phyloP scores from a whole-genome alignment of 2,888 invertebrate genomes.

The Caenorhabditis doughertyi region DNA sequence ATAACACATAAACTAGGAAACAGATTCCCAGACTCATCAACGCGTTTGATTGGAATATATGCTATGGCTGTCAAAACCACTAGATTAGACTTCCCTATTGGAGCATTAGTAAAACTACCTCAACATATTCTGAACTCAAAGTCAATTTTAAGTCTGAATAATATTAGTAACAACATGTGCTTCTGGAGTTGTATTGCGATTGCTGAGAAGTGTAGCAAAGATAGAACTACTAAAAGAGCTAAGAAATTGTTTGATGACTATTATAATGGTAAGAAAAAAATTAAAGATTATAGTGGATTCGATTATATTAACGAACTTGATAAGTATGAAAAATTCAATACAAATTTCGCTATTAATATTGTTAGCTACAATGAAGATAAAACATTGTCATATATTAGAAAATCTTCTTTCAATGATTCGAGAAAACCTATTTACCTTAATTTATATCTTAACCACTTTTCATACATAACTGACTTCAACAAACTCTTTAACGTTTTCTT shows the following conservation, averaged over 20 bases:
- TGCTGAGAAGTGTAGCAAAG: conserved; percentile 41
- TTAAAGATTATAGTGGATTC: conserved; percentile 40
- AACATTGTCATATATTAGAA: conserved; percentile 38
- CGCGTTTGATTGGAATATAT: conserved; percentile 43
- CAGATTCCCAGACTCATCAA: conserved; percentile 45
- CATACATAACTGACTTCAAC: conserved; percentile 50
- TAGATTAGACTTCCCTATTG: conserved; percentile 55
- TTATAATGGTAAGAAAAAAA: conserved; percentile 28
- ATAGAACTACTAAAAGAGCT: conserved; percentile 31
- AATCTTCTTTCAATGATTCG: conserved; percentile 45
- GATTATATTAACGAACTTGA: conserved; percentile 50
- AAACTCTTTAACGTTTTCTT: conserved; percentile 46
- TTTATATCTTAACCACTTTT: conserved; percentile 56
- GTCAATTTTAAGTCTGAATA: conserved; percentile 33
- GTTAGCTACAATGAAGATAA: conserved; percentile 45
- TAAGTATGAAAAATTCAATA: conserved; percentile 40
- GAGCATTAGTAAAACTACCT: conserved; percentile 30
- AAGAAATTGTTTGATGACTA: conserved; percentile 43
- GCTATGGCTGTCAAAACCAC: conserved; percentile 48
- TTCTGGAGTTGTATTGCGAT: conserved; percentile 47
- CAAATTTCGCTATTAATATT: conserved; percentile 44
- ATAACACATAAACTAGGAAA: conserved; percentile 33
- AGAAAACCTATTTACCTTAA: conserved; percentile 54
- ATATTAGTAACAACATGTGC: conserved; percentile 50
- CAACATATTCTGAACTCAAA: conserved; percentile 34